phyloP scores from a whole-genome alignment of 2,113 vertebrate genomes.

The Rhinoderma darwinii region DNA sequence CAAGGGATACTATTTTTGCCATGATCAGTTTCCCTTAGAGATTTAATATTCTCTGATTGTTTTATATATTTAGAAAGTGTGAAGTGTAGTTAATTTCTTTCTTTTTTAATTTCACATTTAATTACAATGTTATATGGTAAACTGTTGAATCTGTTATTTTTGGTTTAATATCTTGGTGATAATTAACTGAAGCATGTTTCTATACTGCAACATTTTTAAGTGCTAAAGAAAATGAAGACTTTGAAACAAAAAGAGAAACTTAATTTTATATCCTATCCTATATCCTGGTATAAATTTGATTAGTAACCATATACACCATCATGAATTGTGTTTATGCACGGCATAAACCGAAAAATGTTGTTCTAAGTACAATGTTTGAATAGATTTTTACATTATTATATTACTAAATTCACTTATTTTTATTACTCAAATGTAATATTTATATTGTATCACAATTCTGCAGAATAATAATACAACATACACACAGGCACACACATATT shows the following conservation, averaged over 20 bases:
- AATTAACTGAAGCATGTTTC: slow-evolving; percentile 3
- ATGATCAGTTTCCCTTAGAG: neutral
- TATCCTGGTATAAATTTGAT: neutral
- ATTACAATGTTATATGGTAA: neutral
- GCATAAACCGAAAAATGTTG: too few relatives aligned
- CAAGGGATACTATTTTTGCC: slow-evolving; percentile 26
- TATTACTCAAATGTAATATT: too few relatives aligned
- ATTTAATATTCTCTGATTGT: slow-evolving; percentile 2
- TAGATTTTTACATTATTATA: neutral
- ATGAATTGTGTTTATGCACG: neutral
- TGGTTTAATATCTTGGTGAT: neutral
- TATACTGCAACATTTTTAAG: neutral
- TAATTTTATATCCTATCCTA: neutral
- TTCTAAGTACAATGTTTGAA: too few relatives aligned
- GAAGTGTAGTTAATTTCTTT: neutral
- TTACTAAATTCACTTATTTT: too few relatives aligned
- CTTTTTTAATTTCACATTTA: neutral
- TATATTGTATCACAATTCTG: too few relatives aligned
- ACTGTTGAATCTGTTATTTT: neutral
- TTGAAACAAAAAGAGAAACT: neutral
- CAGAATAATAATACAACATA: too few relatives aligned
- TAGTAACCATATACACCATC: neutral
- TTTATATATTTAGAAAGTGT: slow-evolving; percentile 28
- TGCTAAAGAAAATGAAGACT: neutral
- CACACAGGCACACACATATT: too few relatives aligned